phyloP scores from a whole-genome alignment of 2,113 vertebrate genomes.

The Crotophaga sulcirostris region DNA sequence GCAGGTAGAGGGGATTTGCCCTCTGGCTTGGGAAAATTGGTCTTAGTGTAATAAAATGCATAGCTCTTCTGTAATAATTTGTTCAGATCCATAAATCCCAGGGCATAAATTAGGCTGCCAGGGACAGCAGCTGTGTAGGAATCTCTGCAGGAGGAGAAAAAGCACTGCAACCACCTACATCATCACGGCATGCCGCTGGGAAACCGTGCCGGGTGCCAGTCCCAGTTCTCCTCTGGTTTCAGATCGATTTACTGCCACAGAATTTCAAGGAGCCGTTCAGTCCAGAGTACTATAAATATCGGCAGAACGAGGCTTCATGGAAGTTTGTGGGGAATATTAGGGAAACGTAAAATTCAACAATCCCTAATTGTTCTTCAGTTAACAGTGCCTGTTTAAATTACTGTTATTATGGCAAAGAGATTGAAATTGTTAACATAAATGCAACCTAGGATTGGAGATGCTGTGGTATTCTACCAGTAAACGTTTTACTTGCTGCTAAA shows the following conservation, averaged over 20 bases:
- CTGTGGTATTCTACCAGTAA: not conserved
- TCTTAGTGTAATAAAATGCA: not conserved
- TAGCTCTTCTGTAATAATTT: not conserved
- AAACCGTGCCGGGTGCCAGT: accelerated
- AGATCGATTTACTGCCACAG: accelerated
- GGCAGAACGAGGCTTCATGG: not conserved
- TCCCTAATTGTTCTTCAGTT: not conserved
- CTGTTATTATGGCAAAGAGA: not conserved
- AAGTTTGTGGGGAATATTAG: not conserved
- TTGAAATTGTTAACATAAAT: not conserved
- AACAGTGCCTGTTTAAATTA: not conserved
- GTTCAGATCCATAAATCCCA: constrained; percentile 18
- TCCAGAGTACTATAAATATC: not conserved
- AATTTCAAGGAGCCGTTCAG: not conserved
- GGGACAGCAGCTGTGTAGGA: not conserved
- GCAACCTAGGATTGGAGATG: not conserved
- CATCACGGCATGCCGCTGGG: accelerated
- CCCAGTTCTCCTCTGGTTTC: not conserved
- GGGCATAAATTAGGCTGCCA: not conserved
- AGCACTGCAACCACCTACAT: not conserved
- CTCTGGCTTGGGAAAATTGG: constrained; percentile 22
- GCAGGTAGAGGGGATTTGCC: not conserved
- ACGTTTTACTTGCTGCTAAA: not conserved
- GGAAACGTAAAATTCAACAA: not conserved
- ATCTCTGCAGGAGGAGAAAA: not conserved